Conservation (phyloP, 1,140 invertebrate genomes). For the Macrobrachium nipponense region DNA sequence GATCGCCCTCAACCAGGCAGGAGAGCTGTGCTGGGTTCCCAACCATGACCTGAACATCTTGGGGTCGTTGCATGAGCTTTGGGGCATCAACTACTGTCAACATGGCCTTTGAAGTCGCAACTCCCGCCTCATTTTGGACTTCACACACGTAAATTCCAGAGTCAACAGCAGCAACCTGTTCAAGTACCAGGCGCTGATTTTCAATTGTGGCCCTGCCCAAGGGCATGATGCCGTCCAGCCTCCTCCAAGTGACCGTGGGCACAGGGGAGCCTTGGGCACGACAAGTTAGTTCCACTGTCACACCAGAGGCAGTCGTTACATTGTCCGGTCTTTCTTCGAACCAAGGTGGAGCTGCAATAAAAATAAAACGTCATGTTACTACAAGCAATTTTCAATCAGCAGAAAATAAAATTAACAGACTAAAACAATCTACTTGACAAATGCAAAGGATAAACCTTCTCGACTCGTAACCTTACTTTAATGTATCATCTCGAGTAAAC, state of each 20-base stretch:
- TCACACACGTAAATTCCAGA: slow-evolving; percentile 86
- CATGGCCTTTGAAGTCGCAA: slow-evolving; percentile 78
- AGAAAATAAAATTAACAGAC: too few relatives aligned
- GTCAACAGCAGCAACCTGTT: slow-evolving; percentile 79
- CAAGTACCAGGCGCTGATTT: slow-evolving; percentile 72
- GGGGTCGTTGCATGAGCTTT: slow-evolving; percentile 25
- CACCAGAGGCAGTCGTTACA: slow-evolving; percentile 63
- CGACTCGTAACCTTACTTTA: too few relatives aligned
- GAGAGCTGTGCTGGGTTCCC: slow-evolving; percentile 28
- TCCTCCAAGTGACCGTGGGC: slow-evolving; percentile 88
- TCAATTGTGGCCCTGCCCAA: slow-evolving; percentile 80
- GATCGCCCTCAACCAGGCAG: slow-evolving; percentile 57
- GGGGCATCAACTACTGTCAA: slow-evolving; percentile 72
- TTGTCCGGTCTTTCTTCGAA: slow-evolving; percentile 45
- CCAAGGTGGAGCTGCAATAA: slow-evolving; percentile 46
- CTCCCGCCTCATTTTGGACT: slow-evolving; percentile 82
- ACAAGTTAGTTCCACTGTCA: slow-evolving; percentile 86
- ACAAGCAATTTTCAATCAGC: too few relatives aligned
- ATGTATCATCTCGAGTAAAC: background rate
- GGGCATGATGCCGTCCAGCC: slow-evolving; percentile 87
- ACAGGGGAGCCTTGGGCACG: slow-evolving; percentile 88
- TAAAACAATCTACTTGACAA: too few relatives aligned
- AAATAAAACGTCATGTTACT: background rate
- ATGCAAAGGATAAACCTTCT: too few relatives aligned
- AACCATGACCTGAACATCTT: slow-evolving; percentile 32